Base-by-base conservation (phyloP, 2,113 vertebrate genomes). In the Rhea pennata region DNA sequence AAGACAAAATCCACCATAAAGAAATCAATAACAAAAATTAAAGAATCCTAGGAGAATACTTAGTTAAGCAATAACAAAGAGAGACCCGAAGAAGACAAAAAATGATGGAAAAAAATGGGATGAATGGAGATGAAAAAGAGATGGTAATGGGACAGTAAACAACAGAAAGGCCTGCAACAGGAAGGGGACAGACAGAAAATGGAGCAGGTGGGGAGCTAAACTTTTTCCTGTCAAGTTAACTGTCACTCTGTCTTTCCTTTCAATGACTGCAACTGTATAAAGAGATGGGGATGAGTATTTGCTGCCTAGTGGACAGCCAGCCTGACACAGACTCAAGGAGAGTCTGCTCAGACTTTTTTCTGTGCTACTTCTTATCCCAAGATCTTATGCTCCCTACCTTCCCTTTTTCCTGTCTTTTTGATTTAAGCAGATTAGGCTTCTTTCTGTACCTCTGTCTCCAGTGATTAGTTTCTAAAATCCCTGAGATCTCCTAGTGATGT, bases 231-330 rank as follows among this genome's bases (percentile, higher is more conserved):
- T n/a, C 44, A 69, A 10, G 53, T 31, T n/a, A 67, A 36, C 23
- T 9, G 27, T 29, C 33, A 3, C 65, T 48, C 46, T 82, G 2
- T 19, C 50, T 80, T 70, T 70, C 24, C 16, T 53, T 44, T 84
- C 44, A 46, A 3, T 24, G 51, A 39, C 12, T 0, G 1, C 67
- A 22, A 15, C 14, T 14, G 17, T 39, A 21, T 1, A 1, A 88
- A 85, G 51, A 50, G 72, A 9, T 36, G 10, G 64, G 50, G 24
- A 20, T 21, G 27, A 44, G 26, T 26, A 42, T 46, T 31, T 80
- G 69, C 31, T 53, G 36, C 36, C 27, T 65, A 50, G 13, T 65
- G 23, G 23, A 19, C 46, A 19, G 46, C 46, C 17, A 48, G 46
- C 17, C 46, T 48, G 46, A 48, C 46, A 48, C 46, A 48, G 46